phyloP scores from a whole-genome alignment of 2,888 invertebrate species.

The Rhagonycha fulva region DNA sequence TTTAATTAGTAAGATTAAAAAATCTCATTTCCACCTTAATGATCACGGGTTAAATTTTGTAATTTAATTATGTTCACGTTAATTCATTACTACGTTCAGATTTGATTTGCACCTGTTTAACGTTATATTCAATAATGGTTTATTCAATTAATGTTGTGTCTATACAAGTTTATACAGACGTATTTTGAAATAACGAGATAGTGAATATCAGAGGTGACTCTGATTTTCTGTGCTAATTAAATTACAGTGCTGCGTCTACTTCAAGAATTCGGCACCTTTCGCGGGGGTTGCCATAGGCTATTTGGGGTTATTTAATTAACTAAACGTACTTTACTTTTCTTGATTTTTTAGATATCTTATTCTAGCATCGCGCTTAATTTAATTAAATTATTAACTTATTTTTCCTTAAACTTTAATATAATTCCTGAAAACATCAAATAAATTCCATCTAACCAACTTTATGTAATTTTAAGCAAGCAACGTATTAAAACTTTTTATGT shows the following conservation, averaged over 20 bases:
- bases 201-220: slow-evolving; percentile 26
- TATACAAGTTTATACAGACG: slow-evolving; percentile 22
- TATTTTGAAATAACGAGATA: slow-evolving; percentile 26
- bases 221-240: slow-evolving; percentile 33
- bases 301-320: slow-evolving; percentile 31
- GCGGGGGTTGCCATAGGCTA: slow-evolving; percentile 17
- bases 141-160: slow-evolving; percentile 27
- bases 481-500: slow-evolving; percentile 20
- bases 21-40: neutral
- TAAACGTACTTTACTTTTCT: slow-evolving; percentile 11
- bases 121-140: slow-evolving; percentile 11
- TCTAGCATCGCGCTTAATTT: neutral
- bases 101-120: slow-evolving; percentile 10
- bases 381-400: slow-evolving; percentile 22
- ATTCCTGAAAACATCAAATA: neutral
- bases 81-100: neutral
- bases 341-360: slow-evolving; percentile 6
- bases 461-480: neutral
- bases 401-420: neutral
- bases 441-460: neutral
- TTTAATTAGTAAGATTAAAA: neutral
- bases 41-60: neutral
- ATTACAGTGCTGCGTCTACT: slow-evolving; percentile 30
- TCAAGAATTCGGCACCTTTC: slow-evolving; percentile 25
- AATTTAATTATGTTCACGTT: neutral